phyloP scores from a whole-genome alignment of 2,797 vertebrate species.

The Alauda arvensis region DNA sequence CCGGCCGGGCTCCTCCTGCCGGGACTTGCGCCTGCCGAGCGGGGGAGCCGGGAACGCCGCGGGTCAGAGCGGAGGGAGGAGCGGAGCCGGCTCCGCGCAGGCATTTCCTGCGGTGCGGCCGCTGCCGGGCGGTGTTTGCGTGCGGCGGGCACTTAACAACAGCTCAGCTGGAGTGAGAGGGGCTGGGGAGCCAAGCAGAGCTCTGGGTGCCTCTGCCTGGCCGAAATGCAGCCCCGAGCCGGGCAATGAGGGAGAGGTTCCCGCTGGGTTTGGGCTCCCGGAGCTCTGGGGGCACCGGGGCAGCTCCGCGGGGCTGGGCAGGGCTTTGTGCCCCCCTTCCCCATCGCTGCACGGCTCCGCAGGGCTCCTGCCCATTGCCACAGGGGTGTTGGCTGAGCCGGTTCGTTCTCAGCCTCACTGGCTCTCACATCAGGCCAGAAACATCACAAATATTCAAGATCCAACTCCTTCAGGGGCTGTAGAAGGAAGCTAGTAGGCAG shows the following conservation, averaged over 20 bases:
- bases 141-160: neutral
- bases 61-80: neutral
- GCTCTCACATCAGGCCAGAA: neutral
- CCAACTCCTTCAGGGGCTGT: neutral
- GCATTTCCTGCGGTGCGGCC: neutral
- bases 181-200: neutral
- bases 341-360: rapidly evolving
- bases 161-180: neutral
- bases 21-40: slow-evolving; percentile 68
- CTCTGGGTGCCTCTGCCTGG: neutral
- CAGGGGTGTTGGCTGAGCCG: neutral
- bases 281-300: neutral
- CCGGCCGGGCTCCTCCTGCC: slow-evolving; percentile 68
- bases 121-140: neutral
- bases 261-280: no score
- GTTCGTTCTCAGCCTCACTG: neutral
- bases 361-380: neutral
- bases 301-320: no score
- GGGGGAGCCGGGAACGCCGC: neutral
- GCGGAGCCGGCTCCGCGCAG: neutral
- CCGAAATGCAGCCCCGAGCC: no score
- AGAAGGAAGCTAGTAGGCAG: neutral
- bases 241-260: neutral
- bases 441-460: neutral
- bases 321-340: no score